Evolutionary conservation across 2,888 invertebrate species (phyloP).

Genomic region (Nudaria mundana): DNA sequence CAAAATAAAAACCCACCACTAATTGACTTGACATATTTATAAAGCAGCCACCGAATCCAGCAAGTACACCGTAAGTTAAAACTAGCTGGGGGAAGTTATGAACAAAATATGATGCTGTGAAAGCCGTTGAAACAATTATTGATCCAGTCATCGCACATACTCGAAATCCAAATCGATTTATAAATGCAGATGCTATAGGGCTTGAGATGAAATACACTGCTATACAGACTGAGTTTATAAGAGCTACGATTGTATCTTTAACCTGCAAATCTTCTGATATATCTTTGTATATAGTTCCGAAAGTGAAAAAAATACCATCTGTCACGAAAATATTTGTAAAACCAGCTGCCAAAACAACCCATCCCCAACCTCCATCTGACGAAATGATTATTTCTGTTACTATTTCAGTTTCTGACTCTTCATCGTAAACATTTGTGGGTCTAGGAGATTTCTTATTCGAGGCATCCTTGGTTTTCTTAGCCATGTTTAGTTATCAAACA

Average conservation of each 20-base stretch:
- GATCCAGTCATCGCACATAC: slow-evolving; percentile 64
- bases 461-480: neutral
- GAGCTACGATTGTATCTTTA: slow-evolving; percentile 49
- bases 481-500: no score
- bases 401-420: slow-evolving; percentile 65
- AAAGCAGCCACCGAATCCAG: slow-evolving; percentile 63
- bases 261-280: slow-evolving; percentile 50
- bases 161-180: slow-evolving; percentile 70
- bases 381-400: slow-evolving; percentile 66
- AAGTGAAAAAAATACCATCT: slow-evolving; percentile 62
- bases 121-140: slow-evolving; percentile 48
- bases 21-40: slow-evolving; percentile 57
- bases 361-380: slow-evolving; percentile 70
- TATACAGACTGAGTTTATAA: slow-evolving; percentile 61
- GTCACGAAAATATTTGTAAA: slow-evolving; percentile 53
- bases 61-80: slow-evolving; percentile 52
- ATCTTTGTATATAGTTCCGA: slow-evolving; percentile 58
- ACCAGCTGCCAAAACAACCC: slow-evolving; percentile 59
- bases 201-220: slow-evolving; percentile 59
- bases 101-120: slow-evolving; percentile 58
- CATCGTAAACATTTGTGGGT: no score
- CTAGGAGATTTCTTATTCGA: neutral
- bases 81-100: no score
- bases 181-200: slow-evolving; percentile 63
- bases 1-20: slow-evolving; percentile 73